phyloP scores from a whole-genome alignment of 2,888 invertebrate genomes.

The Glomeris marginata region DNA sequence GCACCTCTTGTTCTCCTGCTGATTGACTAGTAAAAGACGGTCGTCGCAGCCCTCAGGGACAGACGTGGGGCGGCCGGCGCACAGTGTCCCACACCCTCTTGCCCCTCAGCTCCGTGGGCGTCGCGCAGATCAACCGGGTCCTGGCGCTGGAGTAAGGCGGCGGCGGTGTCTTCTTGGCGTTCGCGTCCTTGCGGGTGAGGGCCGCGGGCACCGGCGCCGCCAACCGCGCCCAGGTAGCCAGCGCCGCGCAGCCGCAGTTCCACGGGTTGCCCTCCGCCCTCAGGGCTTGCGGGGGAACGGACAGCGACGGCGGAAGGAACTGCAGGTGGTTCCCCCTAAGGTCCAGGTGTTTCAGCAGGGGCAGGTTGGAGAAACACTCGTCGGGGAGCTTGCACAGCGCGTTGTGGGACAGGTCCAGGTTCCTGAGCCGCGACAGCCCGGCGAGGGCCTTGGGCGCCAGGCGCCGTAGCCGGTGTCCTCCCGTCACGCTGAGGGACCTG shows the following conservation, averaged over 20 bases:
- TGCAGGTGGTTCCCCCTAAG: slow-evolving; percentile 17
- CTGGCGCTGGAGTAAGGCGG: too few species aligned
- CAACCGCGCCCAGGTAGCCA: slow-evolving; percentile 10
- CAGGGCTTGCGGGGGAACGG: slow-evolving; percentile 34
- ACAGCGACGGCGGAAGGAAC: slow-evolving; percentile 20
- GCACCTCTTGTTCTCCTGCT: too few species aligned
- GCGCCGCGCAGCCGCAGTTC: slow-evolving; percentile 47
- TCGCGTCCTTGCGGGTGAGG: neutral
- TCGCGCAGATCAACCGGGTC: slow-evolving; percentile 9
- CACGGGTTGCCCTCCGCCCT: slow-evolving; percentile 51
- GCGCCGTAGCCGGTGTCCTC: slow-evolving; percentile 15
- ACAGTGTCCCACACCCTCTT: slow-evolving; percentile 13
- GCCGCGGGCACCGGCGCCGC: neutral
- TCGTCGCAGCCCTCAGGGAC: too few species aligned
- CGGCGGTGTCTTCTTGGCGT: too few species aligned
- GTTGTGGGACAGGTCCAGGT: slow-evolving; percentile 26
- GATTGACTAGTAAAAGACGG: too few species aligned
- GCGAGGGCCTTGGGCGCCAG: slow-evolving; percentile 15
- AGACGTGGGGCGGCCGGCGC: neutral
- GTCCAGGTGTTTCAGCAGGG: slow-evolving; percentile 16
- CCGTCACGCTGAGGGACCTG: slow-evolving; percentile 12
- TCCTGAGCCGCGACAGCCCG: slow-evolving; percentile 14
- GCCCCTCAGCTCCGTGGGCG: slow-evolving; percentile 10
- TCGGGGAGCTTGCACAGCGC: slow-evolving; percentile 19
- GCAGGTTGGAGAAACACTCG: slow-evolving; percentile 19